Conservation (phyloP, 2,888 invertebrate species). For the Hydroisotoma schaefferi region DNA sequence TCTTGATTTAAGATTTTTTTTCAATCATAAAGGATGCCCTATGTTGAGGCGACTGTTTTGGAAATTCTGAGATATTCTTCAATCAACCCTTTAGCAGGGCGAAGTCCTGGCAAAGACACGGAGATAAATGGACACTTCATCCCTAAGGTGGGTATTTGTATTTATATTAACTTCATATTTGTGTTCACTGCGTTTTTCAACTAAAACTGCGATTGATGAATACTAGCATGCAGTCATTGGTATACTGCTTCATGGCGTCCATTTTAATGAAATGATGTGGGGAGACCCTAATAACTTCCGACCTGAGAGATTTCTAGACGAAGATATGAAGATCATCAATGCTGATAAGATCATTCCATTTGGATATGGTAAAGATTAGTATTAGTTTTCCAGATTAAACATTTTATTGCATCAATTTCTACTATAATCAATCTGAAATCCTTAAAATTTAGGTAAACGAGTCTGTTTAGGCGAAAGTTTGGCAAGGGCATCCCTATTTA, state of each 20-base stretch:
- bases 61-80: constrained; percentile 30
- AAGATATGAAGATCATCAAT: neutral
- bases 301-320: neutral
- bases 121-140: constrained; percentile 21
- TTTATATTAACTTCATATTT: neutral
- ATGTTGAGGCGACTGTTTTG: constrained; percentile 32
- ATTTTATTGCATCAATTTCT: neutral
- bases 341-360: constrained; percentile 2
- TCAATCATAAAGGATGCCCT: constrained; percentile 29
- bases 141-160: constrained; percentile 22
- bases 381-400: neutral
- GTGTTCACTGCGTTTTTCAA: neutral
- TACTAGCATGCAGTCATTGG: constrained; percentile 30
- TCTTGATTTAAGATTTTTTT: neutral
- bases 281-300: neutral
- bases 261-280: neutral
- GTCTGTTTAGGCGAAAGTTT: constrained; percentile 29
- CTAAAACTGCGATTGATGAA: neutral
- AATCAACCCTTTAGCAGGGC: constrained; percentile 20
- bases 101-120: constrained; percentile 16
- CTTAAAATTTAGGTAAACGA: constrained; percentile 29
- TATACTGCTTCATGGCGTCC: constrained; percentile 27
- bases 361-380: constrained; percentile 3
- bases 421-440: no score
- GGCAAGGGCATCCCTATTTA: constrained; percentile 31